These are phyloP conservation scores for Oscheius sp. DNA, from an alignment of 2,888 invertebrate genomes.

Conservation along the genomic window DNA sequence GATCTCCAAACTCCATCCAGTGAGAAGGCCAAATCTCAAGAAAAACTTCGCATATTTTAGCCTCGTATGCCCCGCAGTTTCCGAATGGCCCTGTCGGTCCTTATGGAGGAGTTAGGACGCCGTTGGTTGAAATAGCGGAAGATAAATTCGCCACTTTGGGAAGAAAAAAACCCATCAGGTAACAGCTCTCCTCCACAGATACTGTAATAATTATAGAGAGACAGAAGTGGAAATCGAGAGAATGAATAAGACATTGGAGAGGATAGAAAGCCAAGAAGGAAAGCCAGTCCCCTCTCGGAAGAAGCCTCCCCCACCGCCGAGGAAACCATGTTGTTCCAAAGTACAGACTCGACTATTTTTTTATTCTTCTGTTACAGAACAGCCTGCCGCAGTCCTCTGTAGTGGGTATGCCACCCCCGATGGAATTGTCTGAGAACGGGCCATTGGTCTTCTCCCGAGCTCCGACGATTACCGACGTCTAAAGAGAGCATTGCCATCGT, in stretches of 20 bases:
- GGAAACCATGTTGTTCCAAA: conserved; percentile 58
- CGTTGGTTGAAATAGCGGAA: conserved; percentile 42
- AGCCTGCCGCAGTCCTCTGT: conserved; percentile 55
- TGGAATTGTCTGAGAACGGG: conserved; percentile 56
- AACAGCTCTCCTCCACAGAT: background rate
- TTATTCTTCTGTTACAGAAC: conserved; percentile 40
- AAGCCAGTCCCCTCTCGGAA: background rate
- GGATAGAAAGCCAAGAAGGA: conserved; percentile 35
- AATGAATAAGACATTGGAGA: conserved; percentile 48
- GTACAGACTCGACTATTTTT: conserved; percentile 17
- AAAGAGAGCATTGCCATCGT: conserved; percentile 12
- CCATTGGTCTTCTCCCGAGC: conserved; percentile 60
- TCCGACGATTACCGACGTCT: conserved; percentile 64
- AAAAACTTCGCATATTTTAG: background rate
- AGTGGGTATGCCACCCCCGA: conserved; percentile 58
- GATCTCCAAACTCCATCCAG: conserved; percentile 56
- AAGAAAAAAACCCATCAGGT: conserved; percentile 17
- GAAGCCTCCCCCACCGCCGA: conserved; percentile 57
- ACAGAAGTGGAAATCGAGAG: conserved; percentile 53
- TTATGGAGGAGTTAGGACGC: conserved; percentile 55
- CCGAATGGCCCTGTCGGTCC: conserved; percentile 38
- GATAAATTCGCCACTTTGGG: conserved; percentile 19
- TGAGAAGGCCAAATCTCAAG: conserved; percentile 31
- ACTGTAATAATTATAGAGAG: conserved; percentile 32
- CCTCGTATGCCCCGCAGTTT: conserved; percentile 14